Evolutionary conservation across 2,888 invertebrate genomes (phyloP).

Genomic region (Scaptomyza parva): DNA sequence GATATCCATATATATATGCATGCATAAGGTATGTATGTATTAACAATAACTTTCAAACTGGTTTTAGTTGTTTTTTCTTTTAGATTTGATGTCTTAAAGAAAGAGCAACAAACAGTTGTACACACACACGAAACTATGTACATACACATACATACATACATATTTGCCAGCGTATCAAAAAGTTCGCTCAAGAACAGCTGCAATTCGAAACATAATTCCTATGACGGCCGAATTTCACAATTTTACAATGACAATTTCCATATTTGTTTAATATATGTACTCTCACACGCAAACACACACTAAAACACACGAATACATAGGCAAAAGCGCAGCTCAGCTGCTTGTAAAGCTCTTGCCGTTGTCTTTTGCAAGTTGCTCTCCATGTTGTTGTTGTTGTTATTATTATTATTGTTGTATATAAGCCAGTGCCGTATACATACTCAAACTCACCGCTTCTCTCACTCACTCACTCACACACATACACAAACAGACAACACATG

Average conservation of each 20-base stretch:
- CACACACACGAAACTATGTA: neutral
- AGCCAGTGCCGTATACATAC: slow-evolving; percentile 25
- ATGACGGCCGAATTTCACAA: slow-evolving; percentile 53
- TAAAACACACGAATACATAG: slow-evolving; percentile 5
- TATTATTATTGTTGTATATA: slow-evolving; percentile 36
- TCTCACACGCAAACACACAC: slow-evolving; percentile 4
- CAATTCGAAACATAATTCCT: slow-evolving; percentile 27
- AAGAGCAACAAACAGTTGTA: slow-evolving; percentile 7
- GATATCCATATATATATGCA: neutral
- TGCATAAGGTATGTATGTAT: slow-evolving; percentile 1
- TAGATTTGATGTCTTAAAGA: neutral
- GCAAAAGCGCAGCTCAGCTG: slow-evolving; percentile 50
- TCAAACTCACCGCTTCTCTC: slow-evolving; percentile 31
- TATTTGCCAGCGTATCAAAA: neutral
- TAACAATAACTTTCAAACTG: slow-evolving; percentile 44
- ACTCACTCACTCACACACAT: slow-evolving; percentile 21
- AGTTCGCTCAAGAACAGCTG: slow-evolving; percentile 17
- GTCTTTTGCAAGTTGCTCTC: slow-evolving; percentile 42
- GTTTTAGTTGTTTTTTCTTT: slow-evolving; percentile 38
- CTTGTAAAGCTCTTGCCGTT: slow-evolving; percentile 52
- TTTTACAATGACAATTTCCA: slow-evolving; percentile 50
- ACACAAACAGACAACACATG: slow-evolving; percentile 7
- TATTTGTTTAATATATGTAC: slow-evolving; percentile 43
- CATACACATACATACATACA: neutral
- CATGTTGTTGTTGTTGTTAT: slow-evolving; percentile 31